Evolutionary conservation across 2,113 vertebrate species (phyloP).

Genomic region (Eretmochelys imbricata): DNA sequence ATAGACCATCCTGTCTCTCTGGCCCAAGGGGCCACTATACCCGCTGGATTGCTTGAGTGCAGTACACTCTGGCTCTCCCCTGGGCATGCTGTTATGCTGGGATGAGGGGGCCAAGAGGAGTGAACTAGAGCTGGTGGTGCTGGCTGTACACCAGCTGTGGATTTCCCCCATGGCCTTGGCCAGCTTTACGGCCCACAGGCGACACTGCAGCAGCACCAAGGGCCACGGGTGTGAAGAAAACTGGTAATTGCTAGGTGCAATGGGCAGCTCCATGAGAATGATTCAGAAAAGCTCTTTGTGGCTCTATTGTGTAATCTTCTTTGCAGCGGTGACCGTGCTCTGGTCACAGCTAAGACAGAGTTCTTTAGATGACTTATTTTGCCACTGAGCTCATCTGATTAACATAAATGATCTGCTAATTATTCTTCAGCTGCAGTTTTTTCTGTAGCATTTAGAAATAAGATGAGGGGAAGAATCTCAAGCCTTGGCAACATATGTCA

Average conservation of each 20-base stretch:
- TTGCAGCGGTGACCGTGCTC: not conserved
- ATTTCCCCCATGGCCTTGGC: not conserved
- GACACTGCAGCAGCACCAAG: not conserved
- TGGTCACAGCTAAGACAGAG: not conserved
- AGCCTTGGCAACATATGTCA: not conserved
- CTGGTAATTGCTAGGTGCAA: not conserved
- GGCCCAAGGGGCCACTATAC: not conserved
- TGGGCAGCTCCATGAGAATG: not conserved
- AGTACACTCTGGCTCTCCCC: not conserved
- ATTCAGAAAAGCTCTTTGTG: not conserved
- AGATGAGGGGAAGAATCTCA: not conserved
- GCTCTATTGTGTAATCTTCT: fast-evolving
- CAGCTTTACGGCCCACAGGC: not conserved
- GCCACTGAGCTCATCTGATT: not conserved
- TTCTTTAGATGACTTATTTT: not conserved
- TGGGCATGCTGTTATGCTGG: not conserved
- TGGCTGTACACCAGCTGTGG: not conserved
- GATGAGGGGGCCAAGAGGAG: not conserved
- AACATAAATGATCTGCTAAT: not conserved
- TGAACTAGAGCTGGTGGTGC: not conserved
- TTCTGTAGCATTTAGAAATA: not conserved
- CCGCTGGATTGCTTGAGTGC: not conserved
- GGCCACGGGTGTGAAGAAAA: not conserved
- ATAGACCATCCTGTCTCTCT: not conserved
- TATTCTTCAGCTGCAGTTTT: not conserved